Percentiles rank a stretch among this genome's conserved stretches.
Evolutionary conservation across 1,140 invertebrate genomes (phyloP).

Genomic region (Aphelenchoides besseyi): DNA sequence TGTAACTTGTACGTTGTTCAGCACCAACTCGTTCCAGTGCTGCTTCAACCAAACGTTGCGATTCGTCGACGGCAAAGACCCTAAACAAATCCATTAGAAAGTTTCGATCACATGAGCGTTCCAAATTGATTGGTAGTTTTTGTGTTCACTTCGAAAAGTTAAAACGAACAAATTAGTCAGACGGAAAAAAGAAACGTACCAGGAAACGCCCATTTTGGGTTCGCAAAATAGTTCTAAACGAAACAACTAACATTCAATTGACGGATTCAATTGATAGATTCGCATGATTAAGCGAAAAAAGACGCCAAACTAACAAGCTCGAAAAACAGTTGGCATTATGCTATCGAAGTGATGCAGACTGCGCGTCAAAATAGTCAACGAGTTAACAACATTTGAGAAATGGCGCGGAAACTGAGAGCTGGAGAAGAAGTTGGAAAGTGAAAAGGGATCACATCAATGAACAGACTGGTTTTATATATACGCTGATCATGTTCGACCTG

Average conservation of each 20-base stretch:
- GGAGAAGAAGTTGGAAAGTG: no score
- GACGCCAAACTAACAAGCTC: background rate
- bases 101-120: no score
- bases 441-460: no score
- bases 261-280: background rate
- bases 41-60: conserved; percentile 28
- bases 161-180: conserved; percentile 21
- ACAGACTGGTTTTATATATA: no score
- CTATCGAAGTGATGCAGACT: background rate
- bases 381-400: no score
- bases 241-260: background rate
- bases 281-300: background rate
- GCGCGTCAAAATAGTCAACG: background rate
- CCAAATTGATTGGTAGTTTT: no score
- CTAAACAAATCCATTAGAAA: no score
- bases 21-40: conserved; percentile 40
- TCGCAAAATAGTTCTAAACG: background rate
- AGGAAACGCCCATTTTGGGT: conserved; percentile 38
- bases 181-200: conserved; percentile 5
- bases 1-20: conserved; percentile 30
- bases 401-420: no score
- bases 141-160: no score
- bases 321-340: background rate
- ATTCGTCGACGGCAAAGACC: conserved; percentile 38
- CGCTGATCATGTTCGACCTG: no score